Evolutionary conservation across 2,797 vertebrate genomes (phyloP), one percentile per base, ranked within the genome.

Genomic region (Xenentodon cancila): DNA sequence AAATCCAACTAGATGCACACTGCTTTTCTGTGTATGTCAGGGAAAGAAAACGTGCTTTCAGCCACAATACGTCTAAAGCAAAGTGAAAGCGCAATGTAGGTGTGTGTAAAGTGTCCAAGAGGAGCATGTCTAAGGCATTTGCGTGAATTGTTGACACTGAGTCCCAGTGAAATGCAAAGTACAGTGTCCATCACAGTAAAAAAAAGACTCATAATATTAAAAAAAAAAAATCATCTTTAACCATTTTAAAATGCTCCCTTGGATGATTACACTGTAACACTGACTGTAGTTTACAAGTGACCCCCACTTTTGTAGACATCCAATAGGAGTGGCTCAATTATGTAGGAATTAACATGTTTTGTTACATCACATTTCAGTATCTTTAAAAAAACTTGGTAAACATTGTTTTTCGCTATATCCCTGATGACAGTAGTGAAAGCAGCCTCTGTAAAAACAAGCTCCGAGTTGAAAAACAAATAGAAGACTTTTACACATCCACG

Each of bases 181-280:
- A 43, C 34, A 56, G 57, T 20, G 21, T 49, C 54, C 77, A 73
- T 70, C 66, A 69, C 53, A 25, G 25, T 25, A 43, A 57, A 30
- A 53, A 59, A 42, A 54, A 43, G n/a, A 42, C 22, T 44, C 27
- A 52, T 25, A 51, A 16, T 27, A 43, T 40, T 15, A 40, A 21
- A 42, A 64, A 47, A 42, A 64, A 47, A 61, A 69, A 67, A 71
- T 17, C 42, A 50, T 30, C 55, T 85, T 89, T 34, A 68, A 86
- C 88, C 77, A 82, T 76, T 71, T 73, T 73, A 80, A 69, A 82
- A 45, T 51, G 63, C 68, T 80, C 79, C 70, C 79, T 7, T 27
- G 78, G 15, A 77, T 1, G 53, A 62, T 80, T 79, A 73, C 52
- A 15, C 4, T 15, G 15, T n/a, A n/a, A n/a, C n/a, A n/a, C n/a